These are phyloP conservation scores for Calliopum simillimum DNA, from an alignment of 2,888 invertebrate species.

Conservation along the genomic window DNA sequence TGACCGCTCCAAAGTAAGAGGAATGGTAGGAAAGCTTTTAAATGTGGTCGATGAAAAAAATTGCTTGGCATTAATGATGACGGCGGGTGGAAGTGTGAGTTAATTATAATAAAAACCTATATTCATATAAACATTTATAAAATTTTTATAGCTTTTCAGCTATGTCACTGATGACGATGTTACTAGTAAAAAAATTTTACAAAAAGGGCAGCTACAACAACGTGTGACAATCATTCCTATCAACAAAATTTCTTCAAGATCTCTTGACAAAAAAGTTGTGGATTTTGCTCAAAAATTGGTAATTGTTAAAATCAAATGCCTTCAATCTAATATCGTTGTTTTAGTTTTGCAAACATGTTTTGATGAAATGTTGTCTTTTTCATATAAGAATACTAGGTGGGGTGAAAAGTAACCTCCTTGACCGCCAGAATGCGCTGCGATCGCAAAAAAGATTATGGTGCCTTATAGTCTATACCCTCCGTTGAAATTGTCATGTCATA, in stretches of 20 bases:
- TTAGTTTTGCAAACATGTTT: not conserved
- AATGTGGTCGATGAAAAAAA: constrained; percentile 76
- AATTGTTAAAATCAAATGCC: constrained; percentile 43
- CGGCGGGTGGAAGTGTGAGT: constrained; percentile 85
- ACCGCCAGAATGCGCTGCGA: no score
- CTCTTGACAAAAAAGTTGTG: constrained; percentile 73
- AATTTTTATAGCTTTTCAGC: constrained; percentile 79
- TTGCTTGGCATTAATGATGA: constrained; percentile 85
- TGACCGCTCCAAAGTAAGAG: constrained; percentile 75
- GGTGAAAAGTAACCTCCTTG: no score
- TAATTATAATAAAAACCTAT: not conserved
- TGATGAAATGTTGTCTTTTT: no score
- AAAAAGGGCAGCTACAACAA: constrained; percentile 81
- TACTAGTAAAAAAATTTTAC: constrained; percentile 86
- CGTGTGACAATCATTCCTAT: constrained; percentile 92
- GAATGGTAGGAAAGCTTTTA: constrained; percentile 84
- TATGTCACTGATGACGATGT: constrained; percentile 89
- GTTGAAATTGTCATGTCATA: no score
- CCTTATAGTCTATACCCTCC: no score
- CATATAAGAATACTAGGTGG: no score
- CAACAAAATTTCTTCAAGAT: constrained; percentile 81
- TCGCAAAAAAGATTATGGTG: no score
- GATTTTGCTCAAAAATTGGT: constrained; percentile 78
- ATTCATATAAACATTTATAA: constrained; percentile 17
- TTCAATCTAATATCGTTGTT: not conserved